phyloP scores from a whole-genome alignment of 1,140 invertebrate species.

The Subanguina moxae region DNA sequence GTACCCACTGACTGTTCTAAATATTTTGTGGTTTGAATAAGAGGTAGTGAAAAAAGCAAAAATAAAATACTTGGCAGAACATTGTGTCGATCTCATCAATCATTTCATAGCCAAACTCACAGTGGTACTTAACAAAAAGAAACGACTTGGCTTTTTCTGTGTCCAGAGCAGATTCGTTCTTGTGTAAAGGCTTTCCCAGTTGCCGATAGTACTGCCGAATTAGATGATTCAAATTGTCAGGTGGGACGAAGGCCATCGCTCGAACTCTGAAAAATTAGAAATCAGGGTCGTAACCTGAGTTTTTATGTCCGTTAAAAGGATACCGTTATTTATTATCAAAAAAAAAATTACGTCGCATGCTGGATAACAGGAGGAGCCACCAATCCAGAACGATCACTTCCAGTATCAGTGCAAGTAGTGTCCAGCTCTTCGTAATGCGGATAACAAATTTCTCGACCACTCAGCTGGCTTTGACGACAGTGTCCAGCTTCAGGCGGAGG shows the following conservation, averaged over 20 bases:
- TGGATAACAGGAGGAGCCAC: slow-evolving; percentile 50
- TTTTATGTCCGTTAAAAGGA: too few species aligned
- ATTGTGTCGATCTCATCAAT: slow-evolving; percentile 58
- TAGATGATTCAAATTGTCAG: slow-evolving; percentile 54
- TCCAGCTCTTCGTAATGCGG: slow-evolving; percentile 50
- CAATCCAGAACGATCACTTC: slow-evolving; percentile 38
- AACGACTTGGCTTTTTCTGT: slow-evolving; percentile 36
- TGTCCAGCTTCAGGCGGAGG: slow-evolving; percentile 51
- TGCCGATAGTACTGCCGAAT: slow-evolving; percentile 58
- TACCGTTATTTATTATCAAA: too few species aligned
- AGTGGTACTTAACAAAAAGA: slow-evolving; percentile 57
- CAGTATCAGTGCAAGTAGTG: slow-evolving; percentile 54
- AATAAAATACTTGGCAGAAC: slow-evolving; percentile 42
- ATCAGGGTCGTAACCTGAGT: too few species aligned
- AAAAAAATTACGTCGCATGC: slow-evolving; percentile 51
- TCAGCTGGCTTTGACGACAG: slow-evolving; percentile 45
- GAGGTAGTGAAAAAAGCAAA: too few species aligned
- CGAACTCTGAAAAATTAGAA: slow-evolving; percentile 45
- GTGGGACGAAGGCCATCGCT: slow-evolving; percentile 59
- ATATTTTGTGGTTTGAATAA: too few species aligned
- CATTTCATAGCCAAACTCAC: slow-evolving; percentile 56
- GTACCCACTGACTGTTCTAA: slow-evolving; percentile 51
- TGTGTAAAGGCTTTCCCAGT: slow-evolving; percentile 47
- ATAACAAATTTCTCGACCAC: slow-evolving; percentile 56
- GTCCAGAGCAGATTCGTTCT: slow-evolving; percentile 40